These are phyloP conservation scores for Sceloporus undulatus DNA, from an alignment of 2,113 vertebrate species.

Conservation along the genomic window DNA sequence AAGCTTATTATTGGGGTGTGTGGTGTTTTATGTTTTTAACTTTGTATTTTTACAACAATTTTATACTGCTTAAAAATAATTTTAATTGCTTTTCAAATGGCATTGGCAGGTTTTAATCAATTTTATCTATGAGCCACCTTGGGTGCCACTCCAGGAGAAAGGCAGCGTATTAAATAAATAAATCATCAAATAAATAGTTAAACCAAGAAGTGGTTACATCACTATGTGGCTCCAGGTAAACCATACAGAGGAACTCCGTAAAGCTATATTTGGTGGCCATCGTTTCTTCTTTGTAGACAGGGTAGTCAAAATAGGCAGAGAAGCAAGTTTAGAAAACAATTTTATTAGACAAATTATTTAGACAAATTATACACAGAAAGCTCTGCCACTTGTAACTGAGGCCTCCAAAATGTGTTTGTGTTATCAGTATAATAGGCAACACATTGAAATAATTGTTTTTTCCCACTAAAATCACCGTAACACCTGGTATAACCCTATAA, in stretches of 20 bases:
- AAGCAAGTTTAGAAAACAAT: slow-evolving; percentile 97
- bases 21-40: no score
- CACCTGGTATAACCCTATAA: slow-evolving; percentile 91
- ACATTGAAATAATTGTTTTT: slow-evolving; percentile 95
- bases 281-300: not conserved
- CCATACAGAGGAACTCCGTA: not conserved
- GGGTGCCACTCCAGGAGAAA: no score
- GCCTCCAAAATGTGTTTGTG: slow-evolving; percentile 94
- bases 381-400: slow-evolving; percentile 99
- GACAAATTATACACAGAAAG: slow-evolving; percentile 99
- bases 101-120: no score
- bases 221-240: not conserved
- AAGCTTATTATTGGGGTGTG: no score
- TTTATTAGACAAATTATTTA: slow-evolving; percentile 99
- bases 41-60: no score
- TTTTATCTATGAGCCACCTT: no score
- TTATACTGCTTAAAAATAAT: no score
- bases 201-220: no score
- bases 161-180: no score
- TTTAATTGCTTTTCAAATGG: no score
- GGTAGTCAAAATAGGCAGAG: slow-evolving; percentile 32
- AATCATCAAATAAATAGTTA: no score
- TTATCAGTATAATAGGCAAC: slow-evolving; percentile 97
- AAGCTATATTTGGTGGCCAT: not conserved
- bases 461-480: slow-evolving; percentile 92